A percentile compares a stretch with the other conserved stretches of the same genome.
phyloP scores from a whole-genome alignment of 2,888 invertebrate species.

The Julus scandinavius region DNA sequence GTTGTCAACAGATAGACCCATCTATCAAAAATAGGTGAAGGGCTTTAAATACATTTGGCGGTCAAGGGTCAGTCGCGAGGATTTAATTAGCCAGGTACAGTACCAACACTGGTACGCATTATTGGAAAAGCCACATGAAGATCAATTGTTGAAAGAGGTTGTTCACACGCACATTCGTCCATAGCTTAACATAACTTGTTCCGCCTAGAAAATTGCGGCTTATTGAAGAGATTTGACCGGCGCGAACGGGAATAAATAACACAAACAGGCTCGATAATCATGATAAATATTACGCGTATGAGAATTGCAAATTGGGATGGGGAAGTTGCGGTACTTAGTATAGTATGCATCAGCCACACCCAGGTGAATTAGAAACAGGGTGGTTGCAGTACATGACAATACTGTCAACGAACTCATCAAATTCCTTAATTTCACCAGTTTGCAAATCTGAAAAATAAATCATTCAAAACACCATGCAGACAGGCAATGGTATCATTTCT shows the following conservation, averaged over 20 bases:
- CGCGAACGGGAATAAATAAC: conserved; percentile 17
- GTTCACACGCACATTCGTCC: conserved; percentile 22
- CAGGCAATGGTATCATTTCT: not conserved
- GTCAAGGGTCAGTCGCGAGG: not conserved
- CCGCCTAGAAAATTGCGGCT: not conserved
- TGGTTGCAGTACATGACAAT: not conserved
- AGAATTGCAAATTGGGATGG: not conserved
- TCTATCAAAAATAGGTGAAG: not conserved
- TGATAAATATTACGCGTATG: not conserved
- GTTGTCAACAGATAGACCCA: not conserved
- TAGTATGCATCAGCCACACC: not conserved
- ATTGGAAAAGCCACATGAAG: not conserved
- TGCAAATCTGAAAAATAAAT: not conserved
- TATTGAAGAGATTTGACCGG: conserved; percentile 28
- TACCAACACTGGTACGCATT: not conserved
- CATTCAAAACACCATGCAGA: not conserved
- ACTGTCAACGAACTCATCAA: conserved; percentile 28
- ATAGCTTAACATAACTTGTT: conserved; percentile 9
- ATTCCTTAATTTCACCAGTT: not conserved
- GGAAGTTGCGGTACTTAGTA: not conserved
- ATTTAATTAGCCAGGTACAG: conserved; percentile 6
- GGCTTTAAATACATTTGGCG: not conserved
- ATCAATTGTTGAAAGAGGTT: conserved; percentile 24
- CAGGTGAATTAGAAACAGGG: not conserved
- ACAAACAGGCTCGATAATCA: conserved; percentile 4